phyloP scores from a whole-genome alignment of 2,888 invertebrate species.

The Azorinus chamasolen region DNA sequence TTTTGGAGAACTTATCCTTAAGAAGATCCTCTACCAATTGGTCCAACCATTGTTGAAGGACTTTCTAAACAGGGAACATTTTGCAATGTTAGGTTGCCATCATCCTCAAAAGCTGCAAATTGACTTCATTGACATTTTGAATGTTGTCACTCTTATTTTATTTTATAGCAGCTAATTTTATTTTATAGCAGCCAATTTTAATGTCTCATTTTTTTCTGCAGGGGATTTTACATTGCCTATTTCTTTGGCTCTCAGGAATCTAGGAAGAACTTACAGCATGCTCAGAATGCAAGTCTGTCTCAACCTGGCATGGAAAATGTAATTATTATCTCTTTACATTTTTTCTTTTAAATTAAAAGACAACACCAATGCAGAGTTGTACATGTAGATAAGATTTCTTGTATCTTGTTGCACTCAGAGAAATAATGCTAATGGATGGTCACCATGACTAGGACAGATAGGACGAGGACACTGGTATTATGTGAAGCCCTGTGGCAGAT shows the following conservation, averaged over 20 bases:
- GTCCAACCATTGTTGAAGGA: too few species aligned
- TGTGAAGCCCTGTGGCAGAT: too few species aligned
- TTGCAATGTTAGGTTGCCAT: too few species aligned
- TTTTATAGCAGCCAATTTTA: too few species aligned
- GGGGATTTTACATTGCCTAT: conserved; percentile 67
- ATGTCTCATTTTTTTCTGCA: conserved; percentile 56
- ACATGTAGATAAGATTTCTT: neutral
- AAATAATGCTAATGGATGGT: neutral
- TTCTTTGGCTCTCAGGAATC: conserved; percentile 69
- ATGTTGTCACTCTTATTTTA: too few species aligned
- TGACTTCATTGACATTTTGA: too few species aligned
- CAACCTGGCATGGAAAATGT: conserved; percentile 69
- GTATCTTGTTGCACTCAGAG: neutral
- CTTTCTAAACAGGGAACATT: too few species aligned
- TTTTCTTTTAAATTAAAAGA: neutral
- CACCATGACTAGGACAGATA: neutral
- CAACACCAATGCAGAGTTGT: too few species aligned
- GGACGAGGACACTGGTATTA: neutral
- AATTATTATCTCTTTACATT: neutral
- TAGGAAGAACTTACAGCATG: conserved; percentile 15
- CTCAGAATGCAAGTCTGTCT: conserved; percentile 43
- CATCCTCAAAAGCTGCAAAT: too few species aligned
- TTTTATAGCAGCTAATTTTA: too few species aligned
- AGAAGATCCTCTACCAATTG: too few species aligned
- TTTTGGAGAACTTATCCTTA: too few species aligned